A percentile compares a stretch with the other conserved stretches of the same genome.
These are phyloP conservation scores for Tauraco hartlaubi DNA, from an alignment of 2,797 vertebrate species.

Conservation along the genomic window DNA sequence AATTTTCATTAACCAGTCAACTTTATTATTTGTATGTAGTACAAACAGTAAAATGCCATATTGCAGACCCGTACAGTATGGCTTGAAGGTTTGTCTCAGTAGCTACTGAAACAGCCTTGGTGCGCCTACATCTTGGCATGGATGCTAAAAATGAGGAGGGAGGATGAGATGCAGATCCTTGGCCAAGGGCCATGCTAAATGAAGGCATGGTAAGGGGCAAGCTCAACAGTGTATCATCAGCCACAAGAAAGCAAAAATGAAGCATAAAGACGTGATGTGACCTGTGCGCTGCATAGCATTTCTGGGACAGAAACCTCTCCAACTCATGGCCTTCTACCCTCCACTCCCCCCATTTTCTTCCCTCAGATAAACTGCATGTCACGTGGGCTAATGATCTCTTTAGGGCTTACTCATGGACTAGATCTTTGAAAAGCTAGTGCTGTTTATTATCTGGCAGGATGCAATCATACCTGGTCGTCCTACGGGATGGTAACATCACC, in stretches of 20 bases:
- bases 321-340: not conserved
- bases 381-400: not conserved
- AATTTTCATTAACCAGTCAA: not conserved
- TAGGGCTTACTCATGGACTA: not conserved
- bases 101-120: not conserved
- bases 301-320: not conserved
- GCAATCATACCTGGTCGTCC: not conserved
- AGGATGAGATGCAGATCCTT: not conserved
- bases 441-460: not conserved
- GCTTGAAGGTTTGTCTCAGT: not conserved
- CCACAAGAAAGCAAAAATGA: not conserved
- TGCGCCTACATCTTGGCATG: not conserved
- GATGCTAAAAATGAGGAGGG: not conserved
- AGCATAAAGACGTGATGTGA: not conserved
- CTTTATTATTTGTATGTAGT: not conserved
- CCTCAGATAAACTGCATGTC: accelerated
- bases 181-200: not conserved
- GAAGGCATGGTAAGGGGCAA: not conserved
- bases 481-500: not conserved
- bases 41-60: not conserved
- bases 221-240: not conserved
- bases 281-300: not conserved
- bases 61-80: not conserved
- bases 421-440: not conserved
- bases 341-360: not conserved